These are phyloP conservation scores for Lepus europaeus DNA, from an alignment of 2,113 vertebrate species.

Conservation along the genomic window DNA sequence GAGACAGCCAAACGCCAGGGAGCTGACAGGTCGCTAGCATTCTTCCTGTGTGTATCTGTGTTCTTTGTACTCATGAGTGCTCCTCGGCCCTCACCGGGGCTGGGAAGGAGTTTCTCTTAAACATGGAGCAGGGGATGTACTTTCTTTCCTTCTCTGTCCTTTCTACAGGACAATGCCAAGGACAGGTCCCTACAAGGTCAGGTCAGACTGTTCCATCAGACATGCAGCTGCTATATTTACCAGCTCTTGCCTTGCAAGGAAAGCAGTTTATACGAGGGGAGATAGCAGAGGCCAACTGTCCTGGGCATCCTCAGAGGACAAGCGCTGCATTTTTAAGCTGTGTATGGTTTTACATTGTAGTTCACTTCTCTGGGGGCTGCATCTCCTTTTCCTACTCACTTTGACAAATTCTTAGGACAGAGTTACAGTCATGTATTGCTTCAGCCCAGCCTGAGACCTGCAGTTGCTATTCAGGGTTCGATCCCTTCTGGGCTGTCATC, in stretches of 20 bases:
- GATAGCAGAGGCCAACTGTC: conserved; percentile 26
- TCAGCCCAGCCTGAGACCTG: neutral
- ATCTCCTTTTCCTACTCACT: neutral
- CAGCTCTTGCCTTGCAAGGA: conserved; percentile 64
- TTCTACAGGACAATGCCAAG: conserved; percentile 66
- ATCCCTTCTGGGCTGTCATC: conserved; percentile 19
- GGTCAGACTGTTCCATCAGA: conserved; percentile 65
- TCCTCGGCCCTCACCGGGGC: neutral
- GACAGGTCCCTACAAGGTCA: conserved; percentile 55
- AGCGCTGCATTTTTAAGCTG: conserved; percentile 45
- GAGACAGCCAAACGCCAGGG: neutral
- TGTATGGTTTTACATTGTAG: conserved; percentile 28
- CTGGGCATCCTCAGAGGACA: neutral
- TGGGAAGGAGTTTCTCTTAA: conserved; percentile 19
- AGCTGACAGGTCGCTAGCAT: neutral
- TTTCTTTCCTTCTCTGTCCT: conserved; percentile 46
- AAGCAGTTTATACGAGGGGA: conserved; percentile 61
- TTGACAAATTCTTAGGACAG: conserved; percentile 2
- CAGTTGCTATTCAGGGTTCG: neutral
- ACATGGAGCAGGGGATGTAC: neutral
- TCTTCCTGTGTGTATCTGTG: neutral
- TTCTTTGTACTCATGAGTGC: neutral
- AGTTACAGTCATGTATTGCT: neutral
- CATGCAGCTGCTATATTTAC: conserved; percentile 79
- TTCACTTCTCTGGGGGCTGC: neutral